phyloP scores from a whole-genome alignment of 2,797 vertebrate genomes.

The Gymnothorax javanicus region DNA sequence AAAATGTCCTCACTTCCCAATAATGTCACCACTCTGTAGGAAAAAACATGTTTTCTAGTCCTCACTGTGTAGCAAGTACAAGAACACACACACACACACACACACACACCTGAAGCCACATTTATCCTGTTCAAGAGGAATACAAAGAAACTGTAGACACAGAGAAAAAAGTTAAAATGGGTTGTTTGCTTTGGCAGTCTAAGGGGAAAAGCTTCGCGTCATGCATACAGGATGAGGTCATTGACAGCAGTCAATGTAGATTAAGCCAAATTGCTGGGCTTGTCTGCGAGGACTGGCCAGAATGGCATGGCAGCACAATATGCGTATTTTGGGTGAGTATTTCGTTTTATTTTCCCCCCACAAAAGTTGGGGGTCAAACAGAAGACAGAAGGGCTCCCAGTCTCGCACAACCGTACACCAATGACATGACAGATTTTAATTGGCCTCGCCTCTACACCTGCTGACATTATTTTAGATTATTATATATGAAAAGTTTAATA shows the following conservation, averaged over 20 bases:
- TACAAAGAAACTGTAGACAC: constrained; percentile 55
- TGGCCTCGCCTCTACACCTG: neutral
- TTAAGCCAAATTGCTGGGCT: constrained; percentile 73
- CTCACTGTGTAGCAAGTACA: no score
- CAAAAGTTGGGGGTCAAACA: constrained; percentile 31
- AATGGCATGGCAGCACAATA: constrained; percentile 34
- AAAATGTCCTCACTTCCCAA: no score
- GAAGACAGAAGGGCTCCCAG: constrained; percentile 50
- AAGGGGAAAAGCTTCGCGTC: constrained; percentile 64
- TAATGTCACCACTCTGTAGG: no score
- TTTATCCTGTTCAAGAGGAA: constrained; percentile 66
- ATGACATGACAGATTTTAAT: constrained; percentile 53
- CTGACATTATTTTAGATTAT: constrained; percentile 70
- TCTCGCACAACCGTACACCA: constrained; percentile 41
- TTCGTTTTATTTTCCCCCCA: neutral
- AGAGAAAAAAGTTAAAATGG: constrained; percentile 65
- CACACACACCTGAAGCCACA: constrained; percentile 54
- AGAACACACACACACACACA: neutral
- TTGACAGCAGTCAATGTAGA: constrained; percentile 74
- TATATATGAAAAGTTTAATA: no score
- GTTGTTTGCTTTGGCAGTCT: constrained; percentile 77
- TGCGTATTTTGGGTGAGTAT: constrained; percentile 40
- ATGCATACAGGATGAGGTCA: constrained; percentile 72
- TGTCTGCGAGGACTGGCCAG: constrained; percentile 50
- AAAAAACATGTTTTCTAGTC: no score